Conservation (phyloP, 2,797 vertebrate genomes). For the Remorina albescens region DNA sequence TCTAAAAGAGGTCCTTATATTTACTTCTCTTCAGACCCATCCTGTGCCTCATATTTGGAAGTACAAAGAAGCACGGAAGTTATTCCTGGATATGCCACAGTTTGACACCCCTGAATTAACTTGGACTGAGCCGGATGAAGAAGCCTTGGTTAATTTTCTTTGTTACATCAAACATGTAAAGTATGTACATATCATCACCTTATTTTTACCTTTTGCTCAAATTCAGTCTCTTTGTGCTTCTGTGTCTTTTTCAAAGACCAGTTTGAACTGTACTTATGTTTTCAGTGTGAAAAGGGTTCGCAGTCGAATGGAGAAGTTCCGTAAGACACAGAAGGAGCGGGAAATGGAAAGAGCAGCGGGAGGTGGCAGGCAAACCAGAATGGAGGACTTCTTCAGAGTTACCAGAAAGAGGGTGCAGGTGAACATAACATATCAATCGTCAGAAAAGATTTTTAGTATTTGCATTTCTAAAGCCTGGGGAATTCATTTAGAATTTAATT, state of each 20-base stretch:
- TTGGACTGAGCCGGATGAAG: constrained; percentile 85
- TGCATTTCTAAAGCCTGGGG: not conserved
- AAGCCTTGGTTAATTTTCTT: constrained; percentile 83
- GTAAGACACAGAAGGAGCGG: constrained; percentile 66
- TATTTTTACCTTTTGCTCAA: not conserved
- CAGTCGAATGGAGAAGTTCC: constrained; percentile 79
- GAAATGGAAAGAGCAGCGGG: constrained; percentile 61
- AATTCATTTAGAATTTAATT: not conserved
- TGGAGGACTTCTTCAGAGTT: constrained; percentile 81
- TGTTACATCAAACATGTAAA: constrained; percentile 72
- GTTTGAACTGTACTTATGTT: not conserved
- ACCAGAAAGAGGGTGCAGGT: constrained; percentile 81
- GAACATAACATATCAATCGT: constrained; percentile 15
- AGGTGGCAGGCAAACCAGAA: constrained; percentile 68
- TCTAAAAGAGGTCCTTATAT: not conserved
- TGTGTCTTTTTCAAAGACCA: not conserved
- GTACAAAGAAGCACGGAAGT: constrained; percentile 81
- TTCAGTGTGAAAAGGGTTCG: constrained; percentile 78
- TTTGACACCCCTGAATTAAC: constrained; percentile 58
- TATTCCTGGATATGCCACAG: constrained; percentile 79
- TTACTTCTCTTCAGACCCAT: constrained; percentile 69
- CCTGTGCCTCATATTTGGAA: constrained; percentile 81
- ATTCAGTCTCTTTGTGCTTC: not conserved
- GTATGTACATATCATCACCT: constrained; percentile 55
- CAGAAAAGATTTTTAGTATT: not conserved